These are phyloP conservation scores for Lottia scabra DNA, from an alignment of 2,888 invertebrate genomes.

Conservation along the genomic window DNA sequence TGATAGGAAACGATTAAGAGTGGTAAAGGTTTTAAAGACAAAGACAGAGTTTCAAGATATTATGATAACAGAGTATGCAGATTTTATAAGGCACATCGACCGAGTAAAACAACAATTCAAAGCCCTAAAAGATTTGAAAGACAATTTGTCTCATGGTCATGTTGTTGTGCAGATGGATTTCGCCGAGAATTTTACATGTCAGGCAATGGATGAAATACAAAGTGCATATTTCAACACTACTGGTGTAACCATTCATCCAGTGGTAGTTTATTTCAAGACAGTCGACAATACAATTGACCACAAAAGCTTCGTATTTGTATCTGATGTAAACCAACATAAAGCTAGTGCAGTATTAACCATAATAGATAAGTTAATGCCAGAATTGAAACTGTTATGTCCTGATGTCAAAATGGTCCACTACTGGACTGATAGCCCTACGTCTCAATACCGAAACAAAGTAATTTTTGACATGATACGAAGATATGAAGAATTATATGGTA, in stretches of 20 bases:
- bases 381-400: neutral
- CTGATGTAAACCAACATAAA: conserved; percentile 31
- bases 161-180: conserved; percentile 34
- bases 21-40: conserved; percentile 16
- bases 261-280: neutral
- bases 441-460: conserved; percentile 32
- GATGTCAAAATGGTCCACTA: conserved; percentile 22
- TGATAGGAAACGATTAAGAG: conserved; percentile 30
- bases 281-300: no score
- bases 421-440: conserved; percentile 35
- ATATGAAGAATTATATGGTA: conserved; percentile 20
- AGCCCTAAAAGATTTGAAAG: conserved; percentile 26
- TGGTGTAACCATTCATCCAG: neutral
- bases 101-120: conserved; percentile 24
- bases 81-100: conserved; percentile 24
- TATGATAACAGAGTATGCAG: conserved; percentile 18
- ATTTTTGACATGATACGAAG: conserved; percentile 26
- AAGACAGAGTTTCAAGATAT: conserved; percentile 18
- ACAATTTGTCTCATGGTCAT: conserved; percentile 20
- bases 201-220: no score
- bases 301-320: conserved; percentile 28
- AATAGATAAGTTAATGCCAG: conserved; percentile 13
- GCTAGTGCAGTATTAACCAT: conserved; percentile 14
- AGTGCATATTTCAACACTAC: neutral
- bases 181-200: conserved; percentile 32